These are phyloP conservation scores for Enteromius mattozi DNA, from an alignment of 2,797 vertebrate species.

Conservation along the genomic window DNA sequence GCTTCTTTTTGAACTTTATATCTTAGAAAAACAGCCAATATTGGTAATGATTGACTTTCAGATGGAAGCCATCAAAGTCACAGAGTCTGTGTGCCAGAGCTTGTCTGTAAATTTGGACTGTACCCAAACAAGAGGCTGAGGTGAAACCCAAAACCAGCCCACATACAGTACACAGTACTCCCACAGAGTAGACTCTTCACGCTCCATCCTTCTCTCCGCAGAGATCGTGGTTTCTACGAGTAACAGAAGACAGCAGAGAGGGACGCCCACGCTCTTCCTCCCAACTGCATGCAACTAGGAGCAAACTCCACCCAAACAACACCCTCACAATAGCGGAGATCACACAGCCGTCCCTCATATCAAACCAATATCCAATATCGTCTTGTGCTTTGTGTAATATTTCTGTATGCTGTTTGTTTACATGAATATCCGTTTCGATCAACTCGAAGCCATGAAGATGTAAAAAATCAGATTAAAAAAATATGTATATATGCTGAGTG, in stretches of 20 bases:
- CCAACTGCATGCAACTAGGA: constrained; percentile 31
- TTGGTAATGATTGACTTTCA: constrained; percentile 34
- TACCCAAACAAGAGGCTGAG: constrained; percentile 10
- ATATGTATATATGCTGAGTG: constrained; percentile 43
- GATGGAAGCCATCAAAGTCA: constrained; percentile 37
- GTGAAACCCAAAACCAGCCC: constrained; percentile 6
- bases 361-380: constrained; percentile 57
- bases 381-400: constrained; percentile 73
- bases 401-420: constrained; percentile 32
- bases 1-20: neutral
- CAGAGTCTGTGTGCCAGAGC: constrained; percentile 35
- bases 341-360: neutral
- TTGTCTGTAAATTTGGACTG: constrained; percentile 37
- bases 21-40: constrained; percentile 8
- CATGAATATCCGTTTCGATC: neutral
- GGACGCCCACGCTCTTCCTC: neutral
- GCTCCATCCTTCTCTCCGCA: constrained; percentile 45
- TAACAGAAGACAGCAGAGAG: constrained; percentile 55
- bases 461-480: constrained; percentile 34
- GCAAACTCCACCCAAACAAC: neutral
- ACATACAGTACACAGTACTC: neutral
- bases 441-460: constrained; percentile 27
- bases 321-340: neutral
- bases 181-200: constrained; percentile 9
- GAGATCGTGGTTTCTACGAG: constrained; percentile 74